A percentile compares a stretch with the other conserved stretches of the same genome.
These are phyloP conservation scores for Drosophila albomicans DNA, from an alignment of 1,140 invertebrate species.

Conservation along the genomic window DNA sequence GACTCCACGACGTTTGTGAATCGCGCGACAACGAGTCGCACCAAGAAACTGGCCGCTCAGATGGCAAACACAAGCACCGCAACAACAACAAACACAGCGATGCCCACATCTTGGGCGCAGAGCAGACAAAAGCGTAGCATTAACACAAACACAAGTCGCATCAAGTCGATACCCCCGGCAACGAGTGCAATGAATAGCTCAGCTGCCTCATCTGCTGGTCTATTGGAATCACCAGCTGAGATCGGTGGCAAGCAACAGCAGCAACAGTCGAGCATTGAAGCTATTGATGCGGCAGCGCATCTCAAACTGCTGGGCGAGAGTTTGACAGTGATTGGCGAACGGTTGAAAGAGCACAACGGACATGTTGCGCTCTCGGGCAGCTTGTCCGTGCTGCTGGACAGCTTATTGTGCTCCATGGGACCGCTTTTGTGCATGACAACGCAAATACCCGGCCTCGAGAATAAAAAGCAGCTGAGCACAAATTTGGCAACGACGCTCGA, in stretches of 20 bases:
- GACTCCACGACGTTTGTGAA: constrained; percentile 62
- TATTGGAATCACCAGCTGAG: no score
- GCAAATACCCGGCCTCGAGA: constrained; percentile 90
- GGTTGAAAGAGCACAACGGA: constrained; percentile 96
- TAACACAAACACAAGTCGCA: constrained; percentile 6
- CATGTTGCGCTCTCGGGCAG: constrained; percentile 97
- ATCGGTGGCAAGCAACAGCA: background rate
- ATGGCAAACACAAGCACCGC: constrained; percentile 46
- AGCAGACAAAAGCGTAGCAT: constrained; percentile 33
- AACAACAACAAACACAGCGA: constrained; percentile 4
- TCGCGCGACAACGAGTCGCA: constrained; percentile 76
- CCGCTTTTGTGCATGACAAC: constrained; percentile 95
- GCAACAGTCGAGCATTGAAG: constrained; percentile 89
- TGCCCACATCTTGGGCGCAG: constrained; percentile 34
- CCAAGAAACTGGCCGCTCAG: constrained; percentile 73
- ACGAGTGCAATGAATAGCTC: background rate
- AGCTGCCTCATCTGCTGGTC: background rate
- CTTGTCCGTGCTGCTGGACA: constrained; percentile 97
- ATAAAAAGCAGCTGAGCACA: constrained; percentile 87
- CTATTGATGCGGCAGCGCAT: constrained; percentile 96
- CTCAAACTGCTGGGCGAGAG: constrained; percentile 96
- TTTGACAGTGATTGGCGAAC: constrained; percentile 95
- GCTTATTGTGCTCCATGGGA: constrained; percentile 95
- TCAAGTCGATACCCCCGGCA: constrained; percentile 7
- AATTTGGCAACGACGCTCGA: constrained; percentile 93